Base-by-base conservation (phyloP, 2,888 invertebrate species). In the Chydorus sphaericus region DNA sequence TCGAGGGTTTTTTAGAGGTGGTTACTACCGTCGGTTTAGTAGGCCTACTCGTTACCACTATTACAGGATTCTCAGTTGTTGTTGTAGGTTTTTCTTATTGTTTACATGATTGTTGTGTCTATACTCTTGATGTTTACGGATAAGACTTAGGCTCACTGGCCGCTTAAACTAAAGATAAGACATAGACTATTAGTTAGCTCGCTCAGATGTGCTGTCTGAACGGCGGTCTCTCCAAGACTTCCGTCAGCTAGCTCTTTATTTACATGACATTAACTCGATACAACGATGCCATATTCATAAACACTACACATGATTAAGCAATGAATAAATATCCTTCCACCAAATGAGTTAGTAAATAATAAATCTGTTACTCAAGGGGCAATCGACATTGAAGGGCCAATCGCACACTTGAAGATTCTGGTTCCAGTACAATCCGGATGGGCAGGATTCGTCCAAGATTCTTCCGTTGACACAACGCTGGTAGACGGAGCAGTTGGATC, bases 381-480 rank as follows among this genome's bases (percentile, higher is more conserved):
- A 85, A 59, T 78, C 73, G 0, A 83, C 79, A 58, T 73, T 74
- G 30, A 67, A 69, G 0, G 85, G 84, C 85, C 85, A 85, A 64
- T 85, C 84, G 62, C 85, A 85, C 53, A 77, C 77, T 65, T 78
- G 76, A 60, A 38, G 38, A 2, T 58, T 56, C 30, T 60, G 59
- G 67, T 56, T 56, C 56, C 56, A 56, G 26, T 51, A 44, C 18
- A 56, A 37, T 37, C 56, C 56, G 3, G 31, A 31, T 1, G 56
- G 51, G 28, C 56, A 56, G 7, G 31, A 26, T 6, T 36, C 14
- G n/a, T 30, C 50, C 16, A 33, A 28, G 37, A 37, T 51, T 51
- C 28, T n/a, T 28, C 50, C 51, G 18, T 56, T 37, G 4, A 56
- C 50, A 30, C 56, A 56, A 18, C 36, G 56, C 5, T 56, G 38